A percentile compares a stretch with the other conserved stretches of the same genome.
phyloP scores from a whole-genome alignment of 2,888 invertebrate genomes.

The Phortica magna region DNA sequence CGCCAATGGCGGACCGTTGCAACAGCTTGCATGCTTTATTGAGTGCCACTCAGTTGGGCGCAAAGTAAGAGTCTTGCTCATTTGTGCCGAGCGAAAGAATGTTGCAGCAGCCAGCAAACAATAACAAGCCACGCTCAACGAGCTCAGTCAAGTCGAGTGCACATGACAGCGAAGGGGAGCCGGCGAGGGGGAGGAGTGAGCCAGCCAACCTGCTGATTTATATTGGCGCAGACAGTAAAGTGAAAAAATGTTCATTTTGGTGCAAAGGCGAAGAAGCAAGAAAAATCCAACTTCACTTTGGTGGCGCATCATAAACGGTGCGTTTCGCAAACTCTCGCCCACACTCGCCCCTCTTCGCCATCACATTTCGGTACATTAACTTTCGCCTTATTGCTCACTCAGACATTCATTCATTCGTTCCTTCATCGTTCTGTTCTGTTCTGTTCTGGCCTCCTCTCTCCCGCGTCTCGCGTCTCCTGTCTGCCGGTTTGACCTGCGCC shows the following conservation, averaged over 20 bases:
- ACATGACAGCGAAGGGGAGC: too few species aligned
- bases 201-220: not conserved
- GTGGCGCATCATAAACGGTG: not conserved
- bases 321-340: not conserved
- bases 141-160: not conserved
- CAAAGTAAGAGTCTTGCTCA: too few species aligned
- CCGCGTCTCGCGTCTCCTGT: not conserved
- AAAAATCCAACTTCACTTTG: not conserved
- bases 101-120: not conserved
- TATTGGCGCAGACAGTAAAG: slow-evolving; percentile 12
- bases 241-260: slow-evolving; percentile 5
- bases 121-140: not conserved
- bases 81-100: not conserved
- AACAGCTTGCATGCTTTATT: not conserved
- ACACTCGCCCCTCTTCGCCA: not conserved
- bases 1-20: not conserved
- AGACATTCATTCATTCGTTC: too few species aligned
- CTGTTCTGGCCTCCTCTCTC: not conserved
- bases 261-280: not conserved
- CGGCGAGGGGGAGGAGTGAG: too few species aligned
- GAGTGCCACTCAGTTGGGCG: too few species aligned
- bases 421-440: not conserved
- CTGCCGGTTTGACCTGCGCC: not conserved
- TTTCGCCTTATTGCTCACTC: not conserved
- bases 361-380: slow-evolving; percentile 14